phyloP scores from a whole-genome alignment of 2,113 vertebrate genomes.

The Enhydra lutris region DNA sequence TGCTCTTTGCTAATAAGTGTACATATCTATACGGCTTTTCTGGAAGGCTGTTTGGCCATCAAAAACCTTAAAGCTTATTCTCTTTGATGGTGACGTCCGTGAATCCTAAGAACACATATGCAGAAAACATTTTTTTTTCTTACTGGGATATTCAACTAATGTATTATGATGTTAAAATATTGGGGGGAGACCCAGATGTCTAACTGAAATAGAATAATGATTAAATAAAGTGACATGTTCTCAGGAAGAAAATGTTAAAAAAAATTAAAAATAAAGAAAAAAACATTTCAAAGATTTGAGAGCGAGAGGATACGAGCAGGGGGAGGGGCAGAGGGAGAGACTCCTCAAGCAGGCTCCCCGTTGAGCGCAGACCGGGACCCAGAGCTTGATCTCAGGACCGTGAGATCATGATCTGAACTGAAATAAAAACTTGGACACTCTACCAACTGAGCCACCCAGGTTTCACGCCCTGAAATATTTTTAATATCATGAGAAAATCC shows the following conservation, averaged over 20 bases:
- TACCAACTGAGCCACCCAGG: not conserved
- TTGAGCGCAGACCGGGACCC: not conserved
- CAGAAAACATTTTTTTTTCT: not conserved
- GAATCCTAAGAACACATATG: not conserved
- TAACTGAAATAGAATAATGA: not conserved
- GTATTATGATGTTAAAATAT: slow-evolving; percentile 7
- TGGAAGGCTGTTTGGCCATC: not conserved
- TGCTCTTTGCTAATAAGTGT: not conserved
- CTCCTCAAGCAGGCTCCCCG: not conserved
- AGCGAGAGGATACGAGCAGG: not conserved
- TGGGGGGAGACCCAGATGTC: not conserved
- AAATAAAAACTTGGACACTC: not conserved
- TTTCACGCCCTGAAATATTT: not conserved
- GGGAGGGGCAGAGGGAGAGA: not conserved
- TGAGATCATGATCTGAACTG: not conserved
- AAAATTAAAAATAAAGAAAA: not conserved
- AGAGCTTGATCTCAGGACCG: not conserved
- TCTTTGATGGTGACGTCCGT: not conserved
- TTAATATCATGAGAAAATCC: not conserved
- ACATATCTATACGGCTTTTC: not conserved
- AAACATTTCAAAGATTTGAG: not conserved
- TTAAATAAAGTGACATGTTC: not conserved
- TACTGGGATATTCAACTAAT: not conserved
- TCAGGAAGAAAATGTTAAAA: not conserved
- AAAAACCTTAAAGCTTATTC: not conserved